Base-by-base conservation (phyloP, 1,140 invertebrate species). In the Microplitis mediator region DNA sequence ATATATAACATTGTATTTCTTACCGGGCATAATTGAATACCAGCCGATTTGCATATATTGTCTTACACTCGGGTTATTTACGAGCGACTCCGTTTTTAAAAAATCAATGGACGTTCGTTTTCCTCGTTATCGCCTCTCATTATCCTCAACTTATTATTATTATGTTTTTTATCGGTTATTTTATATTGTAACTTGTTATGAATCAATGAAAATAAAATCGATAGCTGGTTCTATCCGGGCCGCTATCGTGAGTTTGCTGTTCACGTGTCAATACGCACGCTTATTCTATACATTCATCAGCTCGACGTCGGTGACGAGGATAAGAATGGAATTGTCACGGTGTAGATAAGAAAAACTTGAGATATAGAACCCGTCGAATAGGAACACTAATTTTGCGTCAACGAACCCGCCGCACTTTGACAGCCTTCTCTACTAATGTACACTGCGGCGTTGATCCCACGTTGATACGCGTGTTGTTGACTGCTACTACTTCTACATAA, bases 21-120 rank as follows among this genome's bases (percentile, higher is more conserved):
- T 58, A 8, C 0, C 13, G 13, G 34, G 36, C 36, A 62, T 65
- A 65, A 65, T 65, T 65, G 63, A 65, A 65, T 23, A 31, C 45
- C 14, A 16, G 39, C 5, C 11, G 34, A 65, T 65, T 65, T 65
- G 63, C 63, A 65, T 65, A 65, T 65, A 50, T 14, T 31, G 63
- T 45, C 23, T 50, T n/a, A 23, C 14, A 3, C 36, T 45, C 35
- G 23, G 32, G 13, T 23, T 39, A 65, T 65, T 65, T 45, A 65
- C 36, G 63, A 65, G 35, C 35, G 11, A 13, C 39, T 65, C 45
- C 14, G 45, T 9, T n/a, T 50, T 65, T 45, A 5, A 65, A 65
- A 39, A 65, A 65, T 65, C 63, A 23, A 65, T 65, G 16, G 34
- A 65, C 3, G 50, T 50, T 16, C 3, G 50, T 50, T 16, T 45